Evolutionary conservation across 2,888 invertebrate species (phyloP), one percentile per base, ranked within the genome.

Genomic region (Patella caerulea): DNA sequence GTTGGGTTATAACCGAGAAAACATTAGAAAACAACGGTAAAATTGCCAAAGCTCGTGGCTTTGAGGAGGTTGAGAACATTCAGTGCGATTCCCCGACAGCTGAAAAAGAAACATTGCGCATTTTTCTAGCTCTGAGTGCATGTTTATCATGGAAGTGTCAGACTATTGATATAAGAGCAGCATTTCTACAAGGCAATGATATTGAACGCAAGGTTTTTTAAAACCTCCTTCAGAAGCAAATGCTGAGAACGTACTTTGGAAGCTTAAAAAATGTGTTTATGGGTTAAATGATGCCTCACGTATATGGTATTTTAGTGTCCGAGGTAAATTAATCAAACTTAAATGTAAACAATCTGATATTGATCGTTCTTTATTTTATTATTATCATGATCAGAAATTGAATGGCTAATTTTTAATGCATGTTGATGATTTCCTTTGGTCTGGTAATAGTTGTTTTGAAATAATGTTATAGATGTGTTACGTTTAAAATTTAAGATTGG

Each of bases 341-440:
- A 70, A 54, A n/a, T 74, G 70, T 54, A 29, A 29, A 55, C 70
- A 74, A 45, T 78, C 75, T 45, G 45, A 69, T 15, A 56, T 70
- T n/a, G 78, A 78, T 65, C 75, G 71, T 3, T 55, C 78, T 55
- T 52, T 78, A 52, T 78, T 78, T 54, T 56, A 74, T 59, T 45
- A 17, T 9, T 24, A 78, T 45, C n/a, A 72, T 15, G 19, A 71
- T 59, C 45, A 45, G n/a, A 45, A 56, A 15, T 19, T 75, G n/a
- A 14, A 12, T 11, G 75, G 75, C 3, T 7, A 75, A 12, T 52
- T 78, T 54, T 19, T 59, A 9, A 56, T 54, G 24, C 78, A 78
- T 72, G 54, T 78, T n/a, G 75, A 78, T 71, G 75, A 75, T 55
- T 78, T 75, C 52, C n/a, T 78, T 12, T 74, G 73, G 59, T 78